Evolutionary conservation across 2,797 vertebrate species (phyloP).

Genomic region (Lophotriccus pileatus): DNA sequence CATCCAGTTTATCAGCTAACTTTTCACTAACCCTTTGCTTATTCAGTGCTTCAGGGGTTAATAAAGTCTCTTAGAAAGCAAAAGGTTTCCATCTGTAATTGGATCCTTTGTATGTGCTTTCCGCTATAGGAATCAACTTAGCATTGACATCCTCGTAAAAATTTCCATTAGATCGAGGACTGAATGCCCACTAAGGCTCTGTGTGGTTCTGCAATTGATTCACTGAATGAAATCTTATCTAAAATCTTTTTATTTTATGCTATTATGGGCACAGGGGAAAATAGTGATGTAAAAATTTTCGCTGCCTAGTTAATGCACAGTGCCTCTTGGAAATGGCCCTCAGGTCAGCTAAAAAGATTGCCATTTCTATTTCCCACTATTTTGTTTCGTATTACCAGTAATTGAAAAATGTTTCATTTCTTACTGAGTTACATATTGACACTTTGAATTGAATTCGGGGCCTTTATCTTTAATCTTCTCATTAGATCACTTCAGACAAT

Average conservation of each 20-base stretch:
- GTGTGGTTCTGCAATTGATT: slow-evolving; percentile 79
- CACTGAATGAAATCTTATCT: slow-evolving; percentile 83
- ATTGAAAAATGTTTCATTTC: slow-evolving; percentile 76
- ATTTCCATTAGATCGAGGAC: slow-evolving; percentile 79
- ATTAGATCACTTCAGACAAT: slow-evolving; percentile 42
- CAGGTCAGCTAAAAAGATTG: slow-evolving; percentile 73
- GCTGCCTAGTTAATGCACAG: slow-evolving; percentile 69
- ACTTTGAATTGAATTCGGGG: slow-evolving; percentile 68
- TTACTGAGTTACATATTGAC: slow-evolving; percentile 72
- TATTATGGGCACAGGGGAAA: slow-evolving; percentile 75
- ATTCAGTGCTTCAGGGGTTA: slow-evolving; percentile 67
- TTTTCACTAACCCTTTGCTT: neutral
- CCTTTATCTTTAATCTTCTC: slow-evolving; percentile 67
- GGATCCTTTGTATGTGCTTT: slow-evolving; percentile 78
- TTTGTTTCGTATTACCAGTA: slow-evolving; percentile 78
- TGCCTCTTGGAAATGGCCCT: slow-evolving; percentile 72
- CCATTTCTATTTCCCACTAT: slow-evolving; percentile 74
- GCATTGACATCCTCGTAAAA: slow-evolving; percentile 76
- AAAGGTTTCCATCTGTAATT: slow-evolving; percentile 72
- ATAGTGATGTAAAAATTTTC: slow-evolving; percentile 60
- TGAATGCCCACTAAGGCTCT: slow-evolving; percentile 71
- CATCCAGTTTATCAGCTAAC: neutral
- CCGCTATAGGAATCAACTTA: slow-evolving; percentile 74
- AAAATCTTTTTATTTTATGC: slow-evolving; percentile 87
- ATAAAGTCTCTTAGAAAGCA: slow-evolving; percentile 62